phyloP scores from a whole-genome alignment of 2,888 invertebrate genomes.

The Tanytarsus gracilentus region DNA sequence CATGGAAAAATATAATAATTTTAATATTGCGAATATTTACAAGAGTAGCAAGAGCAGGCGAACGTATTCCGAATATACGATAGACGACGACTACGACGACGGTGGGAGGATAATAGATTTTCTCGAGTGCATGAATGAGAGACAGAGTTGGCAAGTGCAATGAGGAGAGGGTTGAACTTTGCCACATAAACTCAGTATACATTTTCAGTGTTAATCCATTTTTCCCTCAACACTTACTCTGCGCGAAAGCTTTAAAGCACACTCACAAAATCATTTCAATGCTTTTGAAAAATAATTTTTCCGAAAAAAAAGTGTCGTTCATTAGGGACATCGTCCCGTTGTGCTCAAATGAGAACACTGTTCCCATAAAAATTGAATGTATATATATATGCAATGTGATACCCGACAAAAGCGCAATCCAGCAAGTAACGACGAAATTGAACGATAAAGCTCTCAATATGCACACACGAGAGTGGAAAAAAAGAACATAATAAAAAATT shows the following conservation, averaged over 20 bases:
- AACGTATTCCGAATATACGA: background rate
- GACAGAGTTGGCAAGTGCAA: background rate
- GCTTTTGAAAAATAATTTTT: too few relatives aligned
- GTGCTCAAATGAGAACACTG: too few relatives aligned
- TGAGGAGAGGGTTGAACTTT: background rate
- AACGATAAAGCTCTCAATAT: background rate
- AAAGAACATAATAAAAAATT: background rate
- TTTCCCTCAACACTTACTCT: too few relatives aligned
- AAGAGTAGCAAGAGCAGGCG: conserved; percentile 3
- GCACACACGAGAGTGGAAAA: background rate
- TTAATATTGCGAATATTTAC: conserved; percentile 9
- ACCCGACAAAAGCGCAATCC: too few relatives aligned
- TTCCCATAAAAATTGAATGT: too few relatives aligned
- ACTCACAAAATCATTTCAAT: too few relatives aligned
- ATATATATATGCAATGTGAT: too few relatives aligned
- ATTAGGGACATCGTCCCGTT: too few relatives aligned
- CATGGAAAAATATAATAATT: conserved; percentile 17
- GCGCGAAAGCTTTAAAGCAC: too few relatives aligned
- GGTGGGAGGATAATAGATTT: conserved; percentile 11
- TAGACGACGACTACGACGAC: conserved; percentile 4
- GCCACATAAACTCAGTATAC: too few relatives aligned
- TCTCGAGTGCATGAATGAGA: conserved; percentile 11
- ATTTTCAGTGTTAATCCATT: background rate
- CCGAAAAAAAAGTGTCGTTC: too few relatives aligned
- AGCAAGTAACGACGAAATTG: background rate